A percentile compares a stretch with the other conserved stretches of the same genome.
These are phyloP conservation scores for Indri indri DNA, from an alignment of 2,113 vertebrate species.

Conservation along the genomic window DNA sequence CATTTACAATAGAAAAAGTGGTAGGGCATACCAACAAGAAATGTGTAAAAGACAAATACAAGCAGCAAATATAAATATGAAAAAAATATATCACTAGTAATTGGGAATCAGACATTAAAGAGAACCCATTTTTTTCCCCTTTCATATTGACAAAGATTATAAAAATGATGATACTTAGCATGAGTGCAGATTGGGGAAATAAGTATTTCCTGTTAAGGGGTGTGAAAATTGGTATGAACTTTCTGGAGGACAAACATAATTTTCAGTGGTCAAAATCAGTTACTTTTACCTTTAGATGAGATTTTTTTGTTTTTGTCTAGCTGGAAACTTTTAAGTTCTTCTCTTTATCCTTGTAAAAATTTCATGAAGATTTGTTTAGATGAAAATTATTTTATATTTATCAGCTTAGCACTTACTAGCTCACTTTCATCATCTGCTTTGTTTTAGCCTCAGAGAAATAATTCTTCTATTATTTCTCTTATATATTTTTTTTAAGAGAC, in stretches of 20 bases:
- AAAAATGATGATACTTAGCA: background rate
- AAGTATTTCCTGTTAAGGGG: background rate
- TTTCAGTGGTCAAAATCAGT: background rate
- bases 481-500: background rate
- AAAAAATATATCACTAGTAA: background rate
- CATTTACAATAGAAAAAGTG: background rate
- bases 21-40: background rate
- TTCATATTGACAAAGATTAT: background rate
- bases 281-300: background rate
- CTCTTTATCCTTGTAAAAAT: conserved; percentile 16
- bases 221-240: background rate
- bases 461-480: conserved; percentile 7
- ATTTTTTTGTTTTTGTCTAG: background rate
- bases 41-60: background rate
- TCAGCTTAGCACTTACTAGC: background rate
- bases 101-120: background rate
- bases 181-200: background rate
- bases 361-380: background rate
- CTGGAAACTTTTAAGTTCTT: background rate
- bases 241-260: background rate
- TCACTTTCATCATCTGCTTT: background rate
- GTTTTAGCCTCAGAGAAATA: background rate
- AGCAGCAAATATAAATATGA: background rate
- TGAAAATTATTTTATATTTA: background rate
- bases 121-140: background rate